Conservation (phyloP, 35 echinoderm and acorn worm species). For the Apostichopus californicus region DNA sequence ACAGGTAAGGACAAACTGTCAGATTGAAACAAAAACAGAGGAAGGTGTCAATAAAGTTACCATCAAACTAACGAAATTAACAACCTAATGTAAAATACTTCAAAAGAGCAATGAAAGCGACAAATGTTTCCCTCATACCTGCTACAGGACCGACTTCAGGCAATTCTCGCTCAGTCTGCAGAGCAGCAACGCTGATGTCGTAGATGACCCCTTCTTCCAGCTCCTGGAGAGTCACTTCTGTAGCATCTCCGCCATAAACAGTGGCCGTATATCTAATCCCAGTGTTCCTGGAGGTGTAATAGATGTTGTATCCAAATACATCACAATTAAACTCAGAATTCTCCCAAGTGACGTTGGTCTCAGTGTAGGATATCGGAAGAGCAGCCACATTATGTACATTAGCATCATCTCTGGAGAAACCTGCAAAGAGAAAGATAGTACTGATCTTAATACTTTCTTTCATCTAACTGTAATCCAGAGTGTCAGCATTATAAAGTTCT, state of each 20-base stretch:
- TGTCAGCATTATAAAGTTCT: too few species aligned
- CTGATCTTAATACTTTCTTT: too few species aligned
- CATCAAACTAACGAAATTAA: neutral
- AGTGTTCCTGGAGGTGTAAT: neutral
- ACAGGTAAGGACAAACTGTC: too few species aligned
- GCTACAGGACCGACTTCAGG: constrained; percentile 56
- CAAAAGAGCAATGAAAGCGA: neutral
- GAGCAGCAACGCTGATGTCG: constrained; percentile 52
- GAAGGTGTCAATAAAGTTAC: neutral
- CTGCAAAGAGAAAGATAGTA: too few species aligned
- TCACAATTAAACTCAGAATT: constrained; percentile 31
- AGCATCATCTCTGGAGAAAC: too few species aligned
- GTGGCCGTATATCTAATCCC: neutral
- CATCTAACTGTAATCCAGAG: too few species aligned
- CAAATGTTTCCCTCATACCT: constrained; percentile 14
- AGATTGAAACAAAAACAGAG: neutral
- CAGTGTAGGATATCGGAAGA: too few species aligned
- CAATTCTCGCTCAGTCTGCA: constrained; percentile 43
- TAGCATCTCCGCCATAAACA: constrained; percentile 49
- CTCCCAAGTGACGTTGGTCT: too few species aligned
- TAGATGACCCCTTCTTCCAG: constrained; percentile 12
- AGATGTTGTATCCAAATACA: constrained; percentile 47
- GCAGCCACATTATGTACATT: too few species aligned
- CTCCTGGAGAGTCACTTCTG: neutral
- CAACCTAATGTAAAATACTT: neutral